Percentiles rank a stretch among this genome's conserved stretches.
phyloP scores from a whole-genome alignment of 2,888 invertebrate genomes.

The Aelia acuminata region DNA sequence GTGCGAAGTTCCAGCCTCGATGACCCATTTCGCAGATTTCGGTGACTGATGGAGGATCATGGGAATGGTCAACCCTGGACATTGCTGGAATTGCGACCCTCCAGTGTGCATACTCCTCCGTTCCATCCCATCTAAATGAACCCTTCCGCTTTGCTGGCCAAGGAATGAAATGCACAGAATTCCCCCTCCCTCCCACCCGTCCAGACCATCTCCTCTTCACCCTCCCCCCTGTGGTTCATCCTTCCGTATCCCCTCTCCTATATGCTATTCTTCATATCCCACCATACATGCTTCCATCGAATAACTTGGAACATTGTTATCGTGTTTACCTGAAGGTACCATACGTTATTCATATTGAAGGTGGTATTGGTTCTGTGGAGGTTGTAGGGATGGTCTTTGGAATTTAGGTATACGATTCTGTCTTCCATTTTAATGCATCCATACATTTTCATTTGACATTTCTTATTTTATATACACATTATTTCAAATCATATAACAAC shows the following conservation, averaged over 20 bases:
- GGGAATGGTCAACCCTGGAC: neutral
- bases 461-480: too few relatives aligned
- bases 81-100: neutral
- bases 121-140: neutral
- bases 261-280: neutral
- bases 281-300: neutral
- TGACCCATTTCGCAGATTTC: neutral
- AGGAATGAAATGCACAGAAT: slow-evolving; percentile 35
- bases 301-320: neutral
- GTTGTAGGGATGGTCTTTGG: neutral
- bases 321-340: neutral
- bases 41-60: neutral
- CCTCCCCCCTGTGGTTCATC: neutral
- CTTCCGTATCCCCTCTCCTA: too few relatives aligned
- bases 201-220: neutral
- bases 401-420: too few relatives aligned
- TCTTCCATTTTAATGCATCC: too few relatives aligned
- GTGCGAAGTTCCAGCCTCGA: neutral
- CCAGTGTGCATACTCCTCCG: neutral
- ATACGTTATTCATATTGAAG: neutral
- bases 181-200: neutral
- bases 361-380: neutral
- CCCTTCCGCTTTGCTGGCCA: neutral
- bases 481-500: too few relatives aligned
- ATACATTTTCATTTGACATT: too few relatives aligned